Base-by-base conservation (phyloP, 2,113 vertebrate genomes). In the Cheirogaleus medius region DNA sequence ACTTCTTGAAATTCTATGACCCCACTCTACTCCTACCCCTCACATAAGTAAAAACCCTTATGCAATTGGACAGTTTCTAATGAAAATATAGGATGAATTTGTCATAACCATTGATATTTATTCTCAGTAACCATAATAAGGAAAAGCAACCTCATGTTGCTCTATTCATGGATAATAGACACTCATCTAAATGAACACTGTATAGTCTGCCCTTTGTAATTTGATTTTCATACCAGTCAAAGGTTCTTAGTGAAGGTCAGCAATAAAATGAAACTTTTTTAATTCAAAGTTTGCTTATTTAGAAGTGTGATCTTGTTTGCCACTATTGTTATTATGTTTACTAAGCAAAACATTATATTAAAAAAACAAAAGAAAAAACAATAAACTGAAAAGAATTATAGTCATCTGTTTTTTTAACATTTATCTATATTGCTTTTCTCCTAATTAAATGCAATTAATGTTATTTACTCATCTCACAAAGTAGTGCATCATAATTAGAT, bases 401-500 rank as follows among this genome's bases (percentile, higher is more conserved):
- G n/a, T 80, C 54, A 23, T 85, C 39, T 73, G 20, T 60, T 44
- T 68, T 89, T 92, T 18, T 44, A 95, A 90, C 44, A 68, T 80
- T 85, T 52, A 81, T 54, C 52, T 92, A 34, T 74, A 76, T 13
- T 21, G 21, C 17, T 76, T 66, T 89, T 92, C 63, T 66, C 42
- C 39, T 63, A 80, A 85, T 85, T 88, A 84, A 88, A 81, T 27
- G 12, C 64, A 73, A 42, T 94, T 89, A 80, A 44, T 86, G 37
- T 82, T 94, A 68, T 78, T 74, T 87, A 83, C 42, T 87, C 44
- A 42, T 77, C 21, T 81, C 42, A 81, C 64, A 94, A 88, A 37
- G 60, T 74, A 78, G 39, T 47, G 32, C 25, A 56, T 94, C 81
- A 58, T 91, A 77, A 93, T 97, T 77, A 76, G 58, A 87, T 71